phyloP scores from a whole-genome alignment of 2,113 vertebrate species.

The Eonycteris spelaea region DNA sequence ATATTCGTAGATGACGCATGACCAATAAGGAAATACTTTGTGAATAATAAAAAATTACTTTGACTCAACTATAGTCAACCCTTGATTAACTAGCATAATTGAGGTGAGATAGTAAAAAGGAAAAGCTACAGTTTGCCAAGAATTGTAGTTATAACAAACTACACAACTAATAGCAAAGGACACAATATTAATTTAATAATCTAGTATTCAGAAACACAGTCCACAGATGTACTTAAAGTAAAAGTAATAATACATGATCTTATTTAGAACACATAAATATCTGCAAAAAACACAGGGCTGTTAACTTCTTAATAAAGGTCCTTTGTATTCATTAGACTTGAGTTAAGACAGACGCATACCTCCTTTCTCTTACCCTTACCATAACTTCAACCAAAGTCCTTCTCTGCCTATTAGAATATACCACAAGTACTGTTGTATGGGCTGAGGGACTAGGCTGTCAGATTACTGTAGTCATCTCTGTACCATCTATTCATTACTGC shows the following conservation, averaged over 20 bases:
- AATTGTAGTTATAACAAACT: not conserved
- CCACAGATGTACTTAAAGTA: too few relatives aligned
- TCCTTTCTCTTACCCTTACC: not conserved
- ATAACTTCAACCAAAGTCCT: not conserved
- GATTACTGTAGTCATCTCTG: not conserved
- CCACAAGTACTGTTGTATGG: not conserved
- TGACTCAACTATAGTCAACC: not conserved
- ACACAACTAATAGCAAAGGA: not conserved
- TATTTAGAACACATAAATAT: not conserved
- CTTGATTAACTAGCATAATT: constrained; percentile 28
- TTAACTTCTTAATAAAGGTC: not conserved
- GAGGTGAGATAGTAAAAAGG: not conserved
- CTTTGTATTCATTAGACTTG: not conserved
- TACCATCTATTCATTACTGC: not conserved
- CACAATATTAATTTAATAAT: constrained; percentile 12
- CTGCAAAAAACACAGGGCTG: not conserved
- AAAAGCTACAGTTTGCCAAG: not conserved
- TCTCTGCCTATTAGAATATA: not conserved
- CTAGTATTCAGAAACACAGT: not conserved
- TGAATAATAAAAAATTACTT: constrained; percentile 35
- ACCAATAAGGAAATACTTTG: constrained; percentile 14
- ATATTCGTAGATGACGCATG: not conserved
- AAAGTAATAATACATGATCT: too few relatives aligned
- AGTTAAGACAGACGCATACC: not conserved
- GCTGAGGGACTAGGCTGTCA: not conserved